These are phyloP conservation scores for Cataglyphis livida DNA, from an alignment of 2,888 invertebrate species.

Conservation along the genomic window DNA sequence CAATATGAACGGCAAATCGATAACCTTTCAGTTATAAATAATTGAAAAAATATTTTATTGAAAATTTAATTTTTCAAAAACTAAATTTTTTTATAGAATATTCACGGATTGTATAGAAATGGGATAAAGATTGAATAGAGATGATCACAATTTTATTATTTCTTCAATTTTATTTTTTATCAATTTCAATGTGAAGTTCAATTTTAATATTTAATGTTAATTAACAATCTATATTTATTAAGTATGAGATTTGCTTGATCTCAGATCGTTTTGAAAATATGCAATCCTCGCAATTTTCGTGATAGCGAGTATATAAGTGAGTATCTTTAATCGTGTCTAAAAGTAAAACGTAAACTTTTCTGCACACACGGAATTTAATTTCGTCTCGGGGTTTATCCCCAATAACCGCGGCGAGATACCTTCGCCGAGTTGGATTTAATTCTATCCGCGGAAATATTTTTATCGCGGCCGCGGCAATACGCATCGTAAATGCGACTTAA, in stretches of 20 bases:
- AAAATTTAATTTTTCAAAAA: not conserved
- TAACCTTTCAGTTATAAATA: not conserved
- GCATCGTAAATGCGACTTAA: slow-evolving; percentile 48
- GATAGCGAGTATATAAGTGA: slow-evolving; percentile 18
- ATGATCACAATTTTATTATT: not conserved
- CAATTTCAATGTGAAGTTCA: not conserved
- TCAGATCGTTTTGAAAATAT: not conserved
- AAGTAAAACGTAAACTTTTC: slow-evolving; percentile 66
- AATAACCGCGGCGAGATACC: slow-evolving; percentile 54
- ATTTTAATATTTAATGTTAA: not conserved
- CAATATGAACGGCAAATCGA: not conserved
- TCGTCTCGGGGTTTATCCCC: slow-evolving; percentile 58
- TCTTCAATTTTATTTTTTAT: not conserved
- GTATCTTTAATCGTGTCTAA: not conserved
- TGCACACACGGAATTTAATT: slow-evolving; percentile 65
- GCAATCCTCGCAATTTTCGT: not conserved
- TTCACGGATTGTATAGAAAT: not conserved
- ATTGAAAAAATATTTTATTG: not conserved
- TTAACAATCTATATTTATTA: not conserved
- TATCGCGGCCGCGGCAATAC: slow-evolving; percentile 51
- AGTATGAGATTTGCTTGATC: not conserved
- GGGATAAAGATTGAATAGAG: not conserved
- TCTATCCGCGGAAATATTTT: slow-evolving; percentile 63
- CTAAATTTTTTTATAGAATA: not conserved
- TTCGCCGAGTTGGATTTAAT: slow-evolving; percentile 59